A percentile compares a stretch with the other conserved stretches of the same genome.
Evolutionary conservation across 2,888 invertebrate species (phyloP).

Genomic region (Dryococelus australis): DNA sequence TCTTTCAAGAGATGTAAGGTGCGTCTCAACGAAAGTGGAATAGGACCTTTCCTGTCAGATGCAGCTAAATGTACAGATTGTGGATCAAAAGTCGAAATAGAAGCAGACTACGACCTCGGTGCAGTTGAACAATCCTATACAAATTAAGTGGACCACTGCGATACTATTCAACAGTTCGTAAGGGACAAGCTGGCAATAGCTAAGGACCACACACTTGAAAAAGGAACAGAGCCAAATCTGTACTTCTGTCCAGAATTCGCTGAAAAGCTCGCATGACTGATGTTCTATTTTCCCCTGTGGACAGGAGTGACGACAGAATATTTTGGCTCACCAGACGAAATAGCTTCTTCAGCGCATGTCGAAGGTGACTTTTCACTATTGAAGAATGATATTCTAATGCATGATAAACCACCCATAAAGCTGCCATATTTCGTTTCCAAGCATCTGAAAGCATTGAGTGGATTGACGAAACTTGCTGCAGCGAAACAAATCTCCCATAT

Average conservation of each 20-base stretch:
- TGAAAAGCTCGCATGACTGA: not conserved
- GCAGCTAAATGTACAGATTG: not conserved
- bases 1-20: not conserved
- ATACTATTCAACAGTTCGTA: not conserved
- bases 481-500: not conserved
- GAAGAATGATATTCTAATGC: not conserved
- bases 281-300: not conserved
- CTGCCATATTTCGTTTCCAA: not conserved
- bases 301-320: not conserved
- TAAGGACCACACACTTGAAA: not conserved
- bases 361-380: not conserved
- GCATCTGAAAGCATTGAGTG: not conserved
- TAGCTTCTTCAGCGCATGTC: not conserved
- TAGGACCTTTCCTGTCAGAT: not conserved
- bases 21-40: not conserved
- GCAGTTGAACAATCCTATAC: not conserved
- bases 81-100: not conserved
- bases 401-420: not conserved
- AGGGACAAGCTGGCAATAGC: not conserved
- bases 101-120: not conserved
- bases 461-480: not conserved
- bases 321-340: not conserved
- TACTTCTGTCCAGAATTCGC: not conserved
- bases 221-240: not conserved
- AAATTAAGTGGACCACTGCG: not conserved